A percentile compares a stretch with the other conserved stretches of the same genome.
phyloP scores from a whole-genome alignment of 2,113 vertebrate genomes.

The Archilochus colubris region DNA sequence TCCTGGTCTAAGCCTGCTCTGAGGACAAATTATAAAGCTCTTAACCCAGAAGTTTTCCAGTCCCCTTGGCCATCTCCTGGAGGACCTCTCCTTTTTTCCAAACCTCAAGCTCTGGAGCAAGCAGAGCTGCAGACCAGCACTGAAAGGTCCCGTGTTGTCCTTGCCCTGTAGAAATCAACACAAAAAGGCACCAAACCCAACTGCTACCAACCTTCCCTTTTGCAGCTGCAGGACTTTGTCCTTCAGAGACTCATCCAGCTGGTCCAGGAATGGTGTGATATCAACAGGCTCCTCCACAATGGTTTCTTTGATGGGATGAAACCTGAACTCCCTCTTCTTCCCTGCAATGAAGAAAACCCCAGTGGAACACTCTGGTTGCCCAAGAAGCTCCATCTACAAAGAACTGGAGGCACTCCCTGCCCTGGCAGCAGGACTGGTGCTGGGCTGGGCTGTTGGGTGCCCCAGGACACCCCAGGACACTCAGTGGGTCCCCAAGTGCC shows the following conservation, averaged over 20 bases:
- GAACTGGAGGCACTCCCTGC: not conserved
- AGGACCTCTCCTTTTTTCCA: not conserved
- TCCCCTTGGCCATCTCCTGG: not conserved
- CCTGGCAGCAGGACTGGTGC: not conserved
- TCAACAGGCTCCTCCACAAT: conserved; percentile 92
- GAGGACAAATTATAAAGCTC: not conserved
- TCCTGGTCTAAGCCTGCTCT: not conserved
- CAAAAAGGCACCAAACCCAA: too few species aligned
- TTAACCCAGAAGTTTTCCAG: not conserved
- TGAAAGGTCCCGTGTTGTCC: rapidly evolving
- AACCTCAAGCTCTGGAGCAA: not conserved
- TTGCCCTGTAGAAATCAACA: not conserved
- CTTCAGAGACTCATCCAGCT: conserved; percentile 91
- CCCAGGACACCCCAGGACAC: not conserved
- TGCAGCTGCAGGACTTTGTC: conserved; percentile 94
- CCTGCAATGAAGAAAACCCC: conserved; percentile 61
- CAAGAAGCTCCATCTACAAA: not conserved
- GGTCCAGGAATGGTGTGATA: conserved; percentile 93
- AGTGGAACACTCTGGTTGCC: too few species aligned
- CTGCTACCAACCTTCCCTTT: conserved; percentile 85
- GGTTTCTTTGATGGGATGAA: conserved; percentile 94
- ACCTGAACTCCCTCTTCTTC: conserved; percentile 95
- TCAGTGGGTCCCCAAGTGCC: too few species aligned
- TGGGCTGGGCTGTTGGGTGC: rapidly evolving
- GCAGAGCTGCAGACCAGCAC: not conserved